Evolutionary conservation across 2,888 invertebrate species (phyloP), one percentile per base, ranked within the genome.

Genomic region (Andrena camellia): DNA sequence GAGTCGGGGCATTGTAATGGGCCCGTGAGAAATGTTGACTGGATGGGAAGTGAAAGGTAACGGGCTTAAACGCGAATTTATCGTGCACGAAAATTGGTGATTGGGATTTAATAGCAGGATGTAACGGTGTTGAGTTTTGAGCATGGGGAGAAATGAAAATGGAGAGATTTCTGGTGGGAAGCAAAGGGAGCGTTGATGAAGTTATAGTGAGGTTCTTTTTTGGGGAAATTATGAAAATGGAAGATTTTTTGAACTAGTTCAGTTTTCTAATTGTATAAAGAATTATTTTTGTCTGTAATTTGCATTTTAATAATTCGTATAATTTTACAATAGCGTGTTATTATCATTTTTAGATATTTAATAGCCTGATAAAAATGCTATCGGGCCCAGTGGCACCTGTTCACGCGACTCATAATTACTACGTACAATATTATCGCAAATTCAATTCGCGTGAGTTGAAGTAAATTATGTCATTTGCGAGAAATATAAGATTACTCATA

Each of bases 351-450:
- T 10, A 23, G 17, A 17, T 31, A 50, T 60, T 60, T 62, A 48
- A 62, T 50, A 13, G 7, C 13, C 8, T 17, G 60, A 71, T 71
- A 50, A 60, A 17, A 31, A 50, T 71, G 17, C 50, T 71, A 71
- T 71, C 60, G 48, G 20, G n/a, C 0, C 7, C 5, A 17, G 4
- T 31, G n/a, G 31, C 20, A 26, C 31, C 57, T 29, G 69, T 33
- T n/a, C 26, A 13, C 35, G 10, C 42, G 29, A 35, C 20, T 42
- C 42, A 4, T 42, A 42, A 23, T 63, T 63, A 10, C 26, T 17
- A 62, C n/a, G 13, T 50, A 48, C 3, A 23, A 64, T 23, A 13
- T 48, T 64, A n/a, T 29, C 8, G 26, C 17, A 23, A 54, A 54
- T 54, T 20, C 7, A 20, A 8, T 54, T 54, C 42, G 42, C 17